Conservation (phyloP, 1,140 invertebrate genomes). For the Drosophila funebris region DNA sequence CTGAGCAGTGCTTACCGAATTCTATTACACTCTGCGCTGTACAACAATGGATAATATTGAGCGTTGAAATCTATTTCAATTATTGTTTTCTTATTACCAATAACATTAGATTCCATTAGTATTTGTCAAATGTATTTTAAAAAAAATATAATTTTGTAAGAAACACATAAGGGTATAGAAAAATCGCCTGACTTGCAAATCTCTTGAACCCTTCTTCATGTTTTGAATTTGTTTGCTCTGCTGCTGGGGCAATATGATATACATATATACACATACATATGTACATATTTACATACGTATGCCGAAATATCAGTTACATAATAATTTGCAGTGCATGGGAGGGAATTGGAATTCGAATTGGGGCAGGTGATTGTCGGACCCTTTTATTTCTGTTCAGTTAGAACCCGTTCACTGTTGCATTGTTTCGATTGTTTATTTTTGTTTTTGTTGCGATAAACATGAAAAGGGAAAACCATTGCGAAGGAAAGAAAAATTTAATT, state of each 20-base stretch:
- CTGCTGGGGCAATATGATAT: not conserved
- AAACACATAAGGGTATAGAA: not conserved
- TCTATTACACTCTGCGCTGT: too few relatives aligned
- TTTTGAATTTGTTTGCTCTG: constrained; percentile 13
- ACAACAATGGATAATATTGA: too few relatives aligned
- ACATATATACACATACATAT: not conserved
- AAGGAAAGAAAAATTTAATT: constrained; percentile 46
- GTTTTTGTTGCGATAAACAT: not conserved
- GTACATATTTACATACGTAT: constrained; percentile 15
- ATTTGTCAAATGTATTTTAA: too few relatives aligned
- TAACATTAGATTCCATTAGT: too few relatives aligned
- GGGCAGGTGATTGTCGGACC: not conserved
- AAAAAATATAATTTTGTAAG: too few relatives aligned
- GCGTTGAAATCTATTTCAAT: too few relatives aligned
- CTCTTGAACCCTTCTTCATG: not conserved
- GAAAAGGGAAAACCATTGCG: constrained; percentile 9
- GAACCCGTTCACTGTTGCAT: not conserved
- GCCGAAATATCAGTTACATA: constrained; percentile 39
- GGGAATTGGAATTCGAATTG: not conserved
- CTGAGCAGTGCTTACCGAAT: too few relatives aligned
- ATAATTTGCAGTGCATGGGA: constrained; percentile 26
- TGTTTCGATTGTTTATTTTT: constrained; percentile 29
- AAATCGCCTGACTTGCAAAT: not conserved
- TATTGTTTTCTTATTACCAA: too few relatives aligned
- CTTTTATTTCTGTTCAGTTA: not conserved